Percentiles rank a stretch among this genome's conserved stretches.
Evolutionary conservation across 2,888 invertebrate genomes (phyloP).

Genomic region (Lottia scabra): DNA sequence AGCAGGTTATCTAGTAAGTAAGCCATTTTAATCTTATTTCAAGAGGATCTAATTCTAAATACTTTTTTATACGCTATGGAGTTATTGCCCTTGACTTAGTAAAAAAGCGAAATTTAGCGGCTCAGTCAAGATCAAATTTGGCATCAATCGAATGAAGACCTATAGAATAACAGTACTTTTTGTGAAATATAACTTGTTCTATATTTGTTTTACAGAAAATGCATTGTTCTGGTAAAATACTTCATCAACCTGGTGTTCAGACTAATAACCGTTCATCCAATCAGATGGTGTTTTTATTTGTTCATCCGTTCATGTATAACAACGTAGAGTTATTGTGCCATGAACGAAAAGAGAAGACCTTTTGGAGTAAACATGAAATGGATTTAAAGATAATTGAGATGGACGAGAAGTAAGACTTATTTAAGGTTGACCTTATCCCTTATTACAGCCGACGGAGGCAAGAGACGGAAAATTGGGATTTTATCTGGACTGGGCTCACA

Average conservation of each 20-base stretch:
- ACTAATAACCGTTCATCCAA: conserved; percentile 33
- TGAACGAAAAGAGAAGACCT: conserved; percentile 43
- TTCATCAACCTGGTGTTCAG: conserved; percentile 30
- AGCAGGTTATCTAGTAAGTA: conserved; percentile 54
- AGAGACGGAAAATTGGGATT: too few species aligned
- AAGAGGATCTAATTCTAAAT: too few species aligned
- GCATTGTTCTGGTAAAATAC: conserved; percentile 53
- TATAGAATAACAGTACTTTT: neutral
- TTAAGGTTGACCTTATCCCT: too few species aligned
- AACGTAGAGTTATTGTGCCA: conserved; percentile 36
- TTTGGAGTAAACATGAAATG: conserved; percentile 63
- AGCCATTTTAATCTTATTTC: too few species aligned
- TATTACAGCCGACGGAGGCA: too few species aligned
- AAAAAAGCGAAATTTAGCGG: too few species aligned
- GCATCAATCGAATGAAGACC: too few species aligned
- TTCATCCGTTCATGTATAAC: conserved; percentile 51
- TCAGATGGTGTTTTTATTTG: conserved; percentile 48
- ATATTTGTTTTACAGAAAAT: conserved; percentile 47
- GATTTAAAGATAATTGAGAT: conserved; percentile 52
- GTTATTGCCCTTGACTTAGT: too few species aligned
- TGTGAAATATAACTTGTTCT: neutral
- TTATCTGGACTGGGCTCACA: too few species aligned
- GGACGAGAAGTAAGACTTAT: conserved; percentile 46
- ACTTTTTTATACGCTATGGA: too few species aligned
- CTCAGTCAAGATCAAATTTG: too few species aligned